Evolutionary conservation across 2,113 vertebrate species (phyloP).

Genomic region (Geococcyx californianus): DNA sequence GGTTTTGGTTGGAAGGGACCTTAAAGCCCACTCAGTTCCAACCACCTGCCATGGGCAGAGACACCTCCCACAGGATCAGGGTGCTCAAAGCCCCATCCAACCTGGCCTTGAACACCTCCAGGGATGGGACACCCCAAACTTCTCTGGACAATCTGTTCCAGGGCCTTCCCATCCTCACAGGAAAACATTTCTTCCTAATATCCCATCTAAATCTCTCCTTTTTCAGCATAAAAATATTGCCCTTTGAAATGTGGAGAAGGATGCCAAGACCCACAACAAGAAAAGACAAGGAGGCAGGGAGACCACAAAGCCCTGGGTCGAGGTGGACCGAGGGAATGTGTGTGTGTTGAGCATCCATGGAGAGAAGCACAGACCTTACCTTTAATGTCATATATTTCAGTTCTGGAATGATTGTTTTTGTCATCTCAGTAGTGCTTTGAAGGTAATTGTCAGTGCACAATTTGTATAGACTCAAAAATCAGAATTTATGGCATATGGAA

Average conservation of each 20-base stretch:
- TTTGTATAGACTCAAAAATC: neutral
- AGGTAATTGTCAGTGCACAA: neutral
- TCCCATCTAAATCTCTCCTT: too few relatives aligned
- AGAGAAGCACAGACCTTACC: neutral
- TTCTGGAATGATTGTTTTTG: accelerated
- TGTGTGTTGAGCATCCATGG: neutral
- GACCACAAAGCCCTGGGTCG: accelerated
- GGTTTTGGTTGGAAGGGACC: too few relatives aligned
- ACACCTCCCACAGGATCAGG: too few relatives aligned
- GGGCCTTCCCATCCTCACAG: too few relatives aligned
- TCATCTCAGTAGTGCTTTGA: neutral
- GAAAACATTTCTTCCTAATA: too few relatives aligned
- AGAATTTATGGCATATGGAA: neutral
- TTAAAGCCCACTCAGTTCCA: too few relatives aligned
- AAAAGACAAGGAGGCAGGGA: neutral
- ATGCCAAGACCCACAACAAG: neutral
- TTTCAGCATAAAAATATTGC: too few relatives aligned
- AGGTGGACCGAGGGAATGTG: neutral
- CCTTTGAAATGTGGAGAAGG: neutral
- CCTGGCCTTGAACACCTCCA: too few relatives aligned
- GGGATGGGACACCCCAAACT: too few relatives aligned
- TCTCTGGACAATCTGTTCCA: too few relatives aligned
- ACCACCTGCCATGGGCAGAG: too few relatives aligned
- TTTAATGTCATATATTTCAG: neutral
- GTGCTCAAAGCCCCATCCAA: too few relatives aligned